Evolutionary conservation across 2,888 invertebrate genomes (phyloP).

Genomic region (Frankliniella intonsa): DNA sequence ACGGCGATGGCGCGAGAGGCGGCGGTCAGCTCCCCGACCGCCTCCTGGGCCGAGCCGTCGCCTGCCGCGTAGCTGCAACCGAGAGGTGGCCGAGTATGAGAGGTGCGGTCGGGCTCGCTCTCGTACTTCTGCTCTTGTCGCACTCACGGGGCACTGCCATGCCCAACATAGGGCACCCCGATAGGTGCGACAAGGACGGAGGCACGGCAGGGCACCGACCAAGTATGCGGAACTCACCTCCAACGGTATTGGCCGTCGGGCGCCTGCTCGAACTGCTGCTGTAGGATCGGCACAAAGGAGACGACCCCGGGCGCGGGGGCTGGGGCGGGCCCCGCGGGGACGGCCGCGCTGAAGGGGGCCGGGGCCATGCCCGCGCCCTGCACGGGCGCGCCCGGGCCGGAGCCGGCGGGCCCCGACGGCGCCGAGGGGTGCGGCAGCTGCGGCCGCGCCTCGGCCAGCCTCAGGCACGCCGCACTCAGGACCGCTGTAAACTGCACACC

Average conservation of each 20-base stretch:
- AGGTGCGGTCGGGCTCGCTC: background rate
- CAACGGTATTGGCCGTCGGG: conserved; percentile 4
- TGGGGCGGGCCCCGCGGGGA: background rate
- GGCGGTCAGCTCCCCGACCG: background rate
- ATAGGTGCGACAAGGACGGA: background rate
- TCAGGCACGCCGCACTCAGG: background rate
- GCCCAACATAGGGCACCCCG: background rate
- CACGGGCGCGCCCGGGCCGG: background rate
- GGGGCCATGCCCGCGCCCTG: background rate
- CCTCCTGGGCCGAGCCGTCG: conserved; percentile 11
- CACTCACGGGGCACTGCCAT: background rate
- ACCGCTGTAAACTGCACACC: background rate
- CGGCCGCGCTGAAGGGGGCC: background rate
- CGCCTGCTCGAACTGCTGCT: conserved; percentile 14
- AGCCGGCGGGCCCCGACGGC: background rate
- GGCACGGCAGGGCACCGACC: background rate
- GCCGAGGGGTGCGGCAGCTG: background rate
- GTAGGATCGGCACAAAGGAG: conserved; percentile 13
- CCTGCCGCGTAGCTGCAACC: background rate
- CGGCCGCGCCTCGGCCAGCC: background rate
- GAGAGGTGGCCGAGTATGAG: background rate
- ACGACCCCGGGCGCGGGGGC: background rate
- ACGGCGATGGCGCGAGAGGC: background rate
- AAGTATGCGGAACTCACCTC: too few relatives aligned
- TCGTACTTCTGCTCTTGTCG: background rate